Percentiles rank a stretch among this genome's conserved stretches.
These are phyloP conservation scores for Drosophila nigricruria DNA, from an alignment of 2,888 invertebrate species.

Conservation along the genomic window DNA sequence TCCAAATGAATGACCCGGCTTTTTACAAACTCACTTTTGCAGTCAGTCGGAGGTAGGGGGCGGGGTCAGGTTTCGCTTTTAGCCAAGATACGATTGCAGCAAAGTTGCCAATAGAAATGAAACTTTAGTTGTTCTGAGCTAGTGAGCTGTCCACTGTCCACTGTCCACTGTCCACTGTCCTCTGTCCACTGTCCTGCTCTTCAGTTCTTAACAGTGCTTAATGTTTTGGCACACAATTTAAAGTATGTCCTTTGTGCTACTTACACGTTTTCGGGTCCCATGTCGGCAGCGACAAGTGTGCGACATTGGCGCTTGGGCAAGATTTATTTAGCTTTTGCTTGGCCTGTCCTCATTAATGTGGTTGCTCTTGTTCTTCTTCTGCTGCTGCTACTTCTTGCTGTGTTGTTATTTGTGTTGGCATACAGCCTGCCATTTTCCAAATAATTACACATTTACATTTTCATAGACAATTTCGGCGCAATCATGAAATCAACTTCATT, in stretches of 20 bases:
- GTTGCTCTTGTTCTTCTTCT: slow-evolving; percentile 1
- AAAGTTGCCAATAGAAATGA: slow-evolving; percentile 22
- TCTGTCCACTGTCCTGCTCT: neutral
- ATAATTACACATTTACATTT: slow-evolving; percentile 80
- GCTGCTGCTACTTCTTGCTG: slow-evolving; percentile 2
- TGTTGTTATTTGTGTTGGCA: slow-evolving; percentile 10
- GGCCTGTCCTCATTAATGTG: slow-evolving; percentile 48
- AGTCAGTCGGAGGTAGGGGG: too few relatives aligned
- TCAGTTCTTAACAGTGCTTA: slow-evolving; percentile 56
- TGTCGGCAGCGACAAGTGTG: slow-evolving; percentile 23
- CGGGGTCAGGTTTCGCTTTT: slow-evolving; percentile 7
- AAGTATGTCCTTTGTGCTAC: slow-evolving; percentile 38
- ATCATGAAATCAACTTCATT: slow-evolving; percentile 73
- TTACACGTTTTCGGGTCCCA: slow-evolving; percentile 6
- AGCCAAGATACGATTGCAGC: slow-evolving; percentile 10
- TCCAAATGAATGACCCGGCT: slow-evolving; percentile 27
- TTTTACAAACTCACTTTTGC: slow-evolving; percentile 6
- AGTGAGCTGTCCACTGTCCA: slow-evolving; percentile 23
- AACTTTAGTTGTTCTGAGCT: slow-evolving; percentile 16
- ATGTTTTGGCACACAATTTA: slow-evolving; percentile 76
- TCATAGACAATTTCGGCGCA: slow-evolving; percentile 72
- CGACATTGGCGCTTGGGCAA: slow-evolving; percentile 41
- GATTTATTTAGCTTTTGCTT: slow-evolving; percentile 65
- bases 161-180: slow-evolving; percentile 10
- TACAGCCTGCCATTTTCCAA: slow-evolving; percentile 69